Evolutionary conservation across 2,113 vertebrate species (phyloP), one percentile per base, ranked within the genome.

Genomic region (Apodemus sylvaticus): DNA sequence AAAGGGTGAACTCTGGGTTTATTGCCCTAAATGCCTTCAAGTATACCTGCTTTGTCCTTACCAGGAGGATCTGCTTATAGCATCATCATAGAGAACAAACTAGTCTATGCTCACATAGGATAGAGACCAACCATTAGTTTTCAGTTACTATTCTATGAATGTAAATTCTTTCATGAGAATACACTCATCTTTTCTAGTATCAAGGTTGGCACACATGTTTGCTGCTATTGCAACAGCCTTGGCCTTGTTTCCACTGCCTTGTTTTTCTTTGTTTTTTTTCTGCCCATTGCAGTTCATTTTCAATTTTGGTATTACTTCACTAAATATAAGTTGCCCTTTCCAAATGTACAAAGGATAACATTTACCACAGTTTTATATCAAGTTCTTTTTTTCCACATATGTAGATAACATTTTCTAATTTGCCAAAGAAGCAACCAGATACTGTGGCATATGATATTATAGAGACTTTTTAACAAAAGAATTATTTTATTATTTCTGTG

Each of bases 391-490:
- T 92, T 88, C 58, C 45, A 77, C 42, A 42, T 55, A 81, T n/a
- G 9, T 36, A 48, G 26, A 77, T 53, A 31, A 62, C 39, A 5
- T 31, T 16, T 62, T 83, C 29, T 62, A 85, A 45, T 45, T 85
- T 85, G 58, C n/a, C 39, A 96, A 89, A 34, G 53, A 71, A 70
- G 34, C 74, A 94, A 81, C 58, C 20, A 94, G 66, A 96, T 45
- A 48, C 82, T 34, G 34, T 73, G 19, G 29, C n/a, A 36, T 73
- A 45, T 83, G n/a, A 45, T 85, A 17, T 62, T 62, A 85, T 31
- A 62, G 14, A 83, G 26, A 13, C 5, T 5, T 66, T 29, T 29
- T 29, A 64, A 22, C 20, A 60, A 60, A 60, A 26, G 7, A 53
- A 53, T 77, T 55, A 39, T 60, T 39, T 82, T 82, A 85, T 85